phyloP scores from a whole-genome alignment of 2,113 vertebrate species.

The Zootoca vivipara region DNA sequence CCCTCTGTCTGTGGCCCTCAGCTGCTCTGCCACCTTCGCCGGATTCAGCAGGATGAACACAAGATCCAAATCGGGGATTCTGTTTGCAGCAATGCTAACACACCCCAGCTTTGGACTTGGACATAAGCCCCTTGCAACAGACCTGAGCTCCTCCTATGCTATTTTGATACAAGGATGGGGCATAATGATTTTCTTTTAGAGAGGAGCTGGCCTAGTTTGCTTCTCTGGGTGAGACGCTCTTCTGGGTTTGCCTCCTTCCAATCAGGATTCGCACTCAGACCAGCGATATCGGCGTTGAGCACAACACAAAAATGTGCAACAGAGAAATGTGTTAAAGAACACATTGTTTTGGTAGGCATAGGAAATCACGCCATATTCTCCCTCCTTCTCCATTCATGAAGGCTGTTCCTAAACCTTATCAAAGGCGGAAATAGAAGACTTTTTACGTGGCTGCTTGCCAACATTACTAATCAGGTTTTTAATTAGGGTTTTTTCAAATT shows the following conservation, averaged over 20 bases:
- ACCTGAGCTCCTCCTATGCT: too few species aligned
- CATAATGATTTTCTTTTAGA: background rate
- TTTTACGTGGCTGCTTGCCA: conserved; percentile 69
- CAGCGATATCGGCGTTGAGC: background rate
- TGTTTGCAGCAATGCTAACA: too few species aligned
- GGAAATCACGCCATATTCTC: conserved; percentile 49
- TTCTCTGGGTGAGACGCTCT: background rate
- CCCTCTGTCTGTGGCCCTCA: too few species aligned
- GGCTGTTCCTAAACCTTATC: conserved; percentile 60
- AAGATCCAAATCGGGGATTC: too few species aligned
- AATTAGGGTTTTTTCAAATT: conserved; percentile 61
- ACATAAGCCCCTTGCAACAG: background rate
- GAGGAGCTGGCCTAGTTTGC: background rate
- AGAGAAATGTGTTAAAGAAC: conserved; percentile 44
- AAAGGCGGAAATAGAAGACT: conserved; percentile 55
- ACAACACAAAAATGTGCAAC: background rate
- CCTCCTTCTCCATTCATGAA: conserved; percentile 44
- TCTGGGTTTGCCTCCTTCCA: background rate
- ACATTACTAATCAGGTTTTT: conserved; percentile 69
- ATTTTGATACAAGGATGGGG: background rate
- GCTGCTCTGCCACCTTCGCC: background rate
- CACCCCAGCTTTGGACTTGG: too few species aligned
- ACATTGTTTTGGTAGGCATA: conserved; percentile 51
- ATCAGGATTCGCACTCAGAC: background rate
- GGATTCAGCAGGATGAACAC: too few species aligned